Percentiles rank a stretch among this genome's conserved stretches.
Conservation (phyloP, 1,140 invertebrate genomes). For the Thereuonema tuberculata region DNA sequence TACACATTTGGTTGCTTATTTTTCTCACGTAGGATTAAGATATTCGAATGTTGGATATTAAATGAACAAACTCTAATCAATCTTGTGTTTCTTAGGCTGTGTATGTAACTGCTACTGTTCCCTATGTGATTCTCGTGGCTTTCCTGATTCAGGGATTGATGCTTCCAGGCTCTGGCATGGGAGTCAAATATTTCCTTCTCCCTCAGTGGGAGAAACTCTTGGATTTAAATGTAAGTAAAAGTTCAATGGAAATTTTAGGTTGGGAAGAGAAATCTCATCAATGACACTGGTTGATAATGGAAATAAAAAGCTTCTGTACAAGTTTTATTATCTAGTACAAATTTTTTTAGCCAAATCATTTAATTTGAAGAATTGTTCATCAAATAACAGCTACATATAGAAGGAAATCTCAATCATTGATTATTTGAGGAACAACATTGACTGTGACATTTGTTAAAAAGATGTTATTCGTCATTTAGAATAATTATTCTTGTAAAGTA, state of each 20-base stretch:
- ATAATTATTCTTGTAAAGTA: no score
- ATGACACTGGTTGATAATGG: not conserved
- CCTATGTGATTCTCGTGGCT: conserved; percentile 56
- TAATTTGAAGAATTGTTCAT: no score
- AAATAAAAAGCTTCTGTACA: not conserved
- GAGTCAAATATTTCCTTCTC: conserved; percentile 20
- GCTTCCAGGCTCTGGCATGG: conserved; percentile 31
- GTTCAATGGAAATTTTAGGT: no score
- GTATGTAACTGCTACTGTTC: conserved; percentile 58
- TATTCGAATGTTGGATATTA: no score
- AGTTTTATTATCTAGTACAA: not conserved
- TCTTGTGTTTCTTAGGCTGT: conserved; percentile 35
- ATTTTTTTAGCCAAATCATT: not conserved
- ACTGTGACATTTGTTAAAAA: no score
- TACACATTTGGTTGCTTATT: no score
- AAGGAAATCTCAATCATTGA: no score
- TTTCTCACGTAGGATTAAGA: no score
- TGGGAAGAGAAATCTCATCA: not conserved
- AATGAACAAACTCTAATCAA: no score
- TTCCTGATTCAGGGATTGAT: conserved; percentile 49
- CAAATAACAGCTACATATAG: no score
- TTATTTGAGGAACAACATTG: no score
- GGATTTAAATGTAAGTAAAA: not conserved
- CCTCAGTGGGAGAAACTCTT: conserved; percentile 8
- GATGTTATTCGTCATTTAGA: no score